Percentiles rank a stretch among this genome's conserved stretches.
Conservation (phyloP, 2,888 invertebrate genomes). For the Ennomos erosarius region DNA sequence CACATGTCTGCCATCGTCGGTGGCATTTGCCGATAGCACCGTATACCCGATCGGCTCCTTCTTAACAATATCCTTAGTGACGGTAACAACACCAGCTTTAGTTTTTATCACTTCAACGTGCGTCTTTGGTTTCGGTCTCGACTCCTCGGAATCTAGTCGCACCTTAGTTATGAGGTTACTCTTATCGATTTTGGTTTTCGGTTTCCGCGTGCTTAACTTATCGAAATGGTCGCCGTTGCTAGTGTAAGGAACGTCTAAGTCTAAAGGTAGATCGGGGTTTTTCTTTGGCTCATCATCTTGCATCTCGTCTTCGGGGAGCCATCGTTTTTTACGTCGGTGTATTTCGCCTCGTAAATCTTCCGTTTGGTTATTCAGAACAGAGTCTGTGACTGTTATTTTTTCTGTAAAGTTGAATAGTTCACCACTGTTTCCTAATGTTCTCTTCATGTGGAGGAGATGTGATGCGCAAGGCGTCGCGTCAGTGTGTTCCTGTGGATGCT, state of each 20-base stretch:
- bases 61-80: constrained; percentile 87
- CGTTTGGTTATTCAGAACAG: constrained; percentile 60
- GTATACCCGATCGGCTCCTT: constrained; percentile 83
- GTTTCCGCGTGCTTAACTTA: constrained; percentile 77
- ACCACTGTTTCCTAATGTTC: constrained; percentile 64
- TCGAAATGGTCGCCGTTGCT: constrained; percentile 85
- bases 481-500: constrained; percentile 69
- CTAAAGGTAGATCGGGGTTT: constrained; percentile 87
- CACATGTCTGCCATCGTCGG: constrained; percentile 85
- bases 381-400: constrained; percentile 57
- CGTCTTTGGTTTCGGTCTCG: constrained; percentile 87
- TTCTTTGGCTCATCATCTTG: constrained; percentile 85
- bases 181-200: constrained; percentile 82
- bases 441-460: constrained; percentile 84
- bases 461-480: constrained; percentile 84
- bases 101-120: constrained; percentile 88
- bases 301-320: constrained; percentile 88
- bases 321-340: constrained; percentile 84
- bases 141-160: constrained; percentile 80
- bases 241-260: constrained; percentile 87
- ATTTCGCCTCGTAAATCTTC: constrained; percentile 72
- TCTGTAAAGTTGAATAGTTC: constrained; percentile 75
- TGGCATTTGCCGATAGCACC: constrained; percentile 74
- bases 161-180: constrained; percentile 83
- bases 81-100: constrained; percentile 87